Conservation (phyloP, 2,113 vertebrate species). For the Siniperca chuatsi region DNA sequence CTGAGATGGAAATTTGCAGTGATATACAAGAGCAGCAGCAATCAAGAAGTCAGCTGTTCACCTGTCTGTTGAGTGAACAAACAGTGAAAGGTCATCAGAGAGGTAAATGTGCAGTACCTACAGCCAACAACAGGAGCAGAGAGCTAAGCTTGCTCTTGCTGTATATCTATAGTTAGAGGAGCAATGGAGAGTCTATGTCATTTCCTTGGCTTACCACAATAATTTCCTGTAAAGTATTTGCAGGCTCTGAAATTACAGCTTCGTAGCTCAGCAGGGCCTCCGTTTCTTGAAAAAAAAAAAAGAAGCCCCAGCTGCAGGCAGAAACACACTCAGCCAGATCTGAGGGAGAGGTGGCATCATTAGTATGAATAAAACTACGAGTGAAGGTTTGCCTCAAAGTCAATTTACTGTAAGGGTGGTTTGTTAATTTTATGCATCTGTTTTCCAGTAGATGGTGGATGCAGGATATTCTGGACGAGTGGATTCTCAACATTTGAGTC, state of each 20-base stretch:
- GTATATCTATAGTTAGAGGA: slow-evolving; percentile 13
- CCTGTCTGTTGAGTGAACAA: slow-evolving; percentile 3
- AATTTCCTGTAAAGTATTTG: slow-evolving; percentile 84
- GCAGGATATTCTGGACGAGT: background rate
- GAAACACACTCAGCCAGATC: slow-evolving; percentile 17
- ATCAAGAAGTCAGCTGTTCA: slow-evolving; percentile 46
- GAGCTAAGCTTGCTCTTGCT: background rate
- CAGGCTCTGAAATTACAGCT: slow-evolving; percentile 80
- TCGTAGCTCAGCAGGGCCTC: slow-evolving; percentile 44
- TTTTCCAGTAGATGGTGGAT: slow-evolving; percentile 12
- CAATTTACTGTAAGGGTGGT: slow-evolving; percentile 2
- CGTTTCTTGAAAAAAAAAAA: slow-evolving; percentile 9
- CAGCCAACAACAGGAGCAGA: slow-evolving; percentile 2
- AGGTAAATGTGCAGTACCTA: slow-evolving; percentile 13
- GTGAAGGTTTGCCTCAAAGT: slow-evolving; percentile 16
- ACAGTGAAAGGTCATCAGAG: slow-evolving; percentile 33
- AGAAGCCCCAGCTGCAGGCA: slow-evolving; percentile 60
- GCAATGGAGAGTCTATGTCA: slow-evolving; percentile 65
- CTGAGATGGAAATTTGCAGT: slow-evolving; percentile 45
- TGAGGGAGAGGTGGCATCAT: slow-evolving; percentile 49
- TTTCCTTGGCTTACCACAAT: slow-evolving; percentile 82
- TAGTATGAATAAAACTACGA: slow-evolving; percentile 26
- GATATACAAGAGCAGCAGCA: slow-evolving; percentile 16
- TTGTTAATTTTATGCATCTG: slow-evolving; percentile 42
- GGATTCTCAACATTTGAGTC: slow-evolving; percentile 41